Evolutionary conservation across 1,140 invertebrate species (phyloP).

Genomic region (Lutraria rhynchaena): DNA sequence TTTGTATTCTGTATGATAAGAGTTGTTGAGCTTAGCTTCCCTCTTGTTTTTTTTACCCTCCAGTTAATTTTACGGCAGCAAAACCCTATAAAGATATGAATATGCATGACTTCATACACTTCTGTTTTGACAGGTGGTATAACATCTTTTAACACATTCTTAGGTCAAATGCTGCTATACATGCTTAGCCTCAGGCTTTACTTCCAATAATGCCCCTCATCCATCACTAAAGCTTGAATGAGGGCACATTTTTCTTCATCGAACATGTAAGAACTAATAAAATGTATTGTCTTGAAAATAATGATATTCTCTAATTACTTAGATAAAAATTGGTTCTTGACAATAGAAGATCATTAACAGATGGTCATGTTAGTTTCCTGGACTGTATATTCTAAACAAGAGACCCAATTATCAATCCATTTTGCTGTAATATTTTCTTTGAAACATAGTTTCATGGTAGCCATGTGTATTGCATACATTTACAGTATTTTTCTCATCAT

Average conservation of each 20-base stretch:
- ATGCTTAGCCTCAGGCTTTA: conserved; percentile 43
- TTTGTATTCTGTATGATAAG: background rate
- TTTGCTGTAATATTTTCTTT: too few relatives aligned
- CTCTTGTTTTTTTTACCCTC: background rate
- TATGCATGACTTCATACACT: background rate
- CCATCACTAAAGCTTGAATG: conserved; percentile 52
- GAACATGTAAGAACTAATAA: too few relatives aligned
- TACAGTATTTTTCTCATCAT: too few relatives aligned
- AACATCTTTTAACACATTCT: background rate
- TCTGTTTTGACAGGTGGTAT: background rate
- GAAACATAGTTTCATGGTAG: too few relatives aligned
- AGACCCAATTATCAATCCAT: too few relatives aligned
- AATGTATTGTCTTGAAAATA: too few relatives aligned
- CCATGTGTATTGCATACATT: too few relatives aligned
- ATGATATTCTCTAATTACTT: too few relatives aligned
- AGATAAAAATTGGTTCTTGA: too few relatives aligned
- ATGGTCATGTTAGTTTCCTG: too few relatives aligned
- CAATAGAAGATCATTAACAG: too few relatives aligned
- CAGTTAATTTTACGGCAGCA: background rate
- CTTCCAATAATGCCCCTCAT: conserved; percentile 45
- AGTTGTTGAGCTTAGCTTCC: background rate
- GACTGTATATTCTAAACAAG: too few relatives aligned
- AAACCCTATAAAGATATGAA: background rate
- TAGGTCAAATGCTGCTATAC: conserved; percentile 3
- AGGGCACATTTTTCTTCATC: conserved; percentile 45